phyloP scores from a whole-genome alignment of 1,140 invertebrate species.

The Hermetia illucens region DNA sequence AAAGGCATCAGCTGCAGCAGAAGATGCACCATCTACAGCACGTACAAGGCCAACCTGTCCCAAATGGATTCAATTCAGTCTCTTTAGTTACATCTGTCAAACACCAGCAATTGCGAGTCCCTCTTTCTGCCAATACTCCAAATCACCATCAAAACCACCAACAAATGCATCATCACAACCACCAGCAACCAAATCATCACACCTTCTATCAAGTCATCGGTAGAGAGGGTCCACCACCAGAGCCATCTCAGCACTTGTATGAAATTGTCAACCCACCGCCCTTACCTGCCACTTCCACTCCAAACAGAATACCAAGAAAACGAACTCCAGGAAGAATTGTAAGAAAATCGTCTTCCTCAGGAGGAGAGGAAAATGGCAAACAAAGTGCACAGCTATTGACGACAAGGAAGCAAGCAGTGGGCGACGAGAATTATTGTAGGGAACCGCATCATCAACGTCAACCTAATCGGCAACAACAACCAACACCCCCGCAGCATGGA shows the following conservation, averaged over 20 bases:
- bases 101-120: constrained; percentile 8
- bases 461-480: constrained; percentile 1
- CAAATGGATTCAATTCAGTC: no score
- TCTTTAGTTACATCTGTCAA: no score
- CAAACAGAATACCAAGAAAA: constrained; percentile 1
- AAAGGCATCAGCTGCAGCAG: background rate
- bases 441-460: background rate
- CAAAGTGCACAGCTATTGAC: background rate
- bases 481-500: constrained; percentile 1
- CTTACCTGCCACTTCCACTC: constrained; percentile 2
- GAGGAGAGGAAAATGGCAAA: constrained; percentile 2
- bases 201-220: constrained; percentile 10
- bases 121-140: no score
- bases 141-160: no score
- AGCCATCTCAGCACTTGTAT: background rate
- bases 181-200: constrained; percentile 3
- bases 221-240: constrained; percentile 7
- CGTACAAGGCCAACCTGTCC: background rate
- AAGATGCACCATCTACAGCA: background rate
- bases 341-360: background rate
- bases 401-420: constrained; percentile 1
- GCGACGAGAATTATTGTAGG: background rate
- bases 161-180: background rate
- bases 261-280: constrained; percentile 1
- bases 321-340: background rate